Evolutionary conservation across 2,888 invertebrate genomes (phyloP).

Genomic region (Drosophila vallismaia): DNA sequence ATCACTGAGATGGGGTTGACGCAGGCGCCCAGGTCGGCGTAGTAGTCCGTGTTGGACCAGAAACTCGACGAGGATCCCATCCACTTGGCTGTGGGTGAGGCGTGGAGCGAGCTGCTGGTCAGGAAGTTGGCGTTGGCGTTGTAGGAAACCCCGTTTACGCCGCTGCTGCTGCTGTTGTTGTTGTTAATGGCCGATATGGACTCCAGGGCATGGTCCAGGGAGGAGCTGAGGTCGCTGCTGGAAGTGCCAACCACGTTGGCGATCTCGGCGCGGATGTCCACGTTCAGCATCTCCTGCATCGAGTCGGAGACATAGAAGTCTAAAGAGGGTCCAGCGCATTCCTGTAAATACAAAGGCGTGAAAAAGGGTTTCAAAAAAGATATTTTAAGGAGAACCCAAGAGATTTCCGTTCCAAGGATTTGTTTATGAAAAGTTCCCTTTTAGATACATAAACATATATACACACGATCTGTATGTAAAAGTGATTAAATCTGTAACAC

Average conservation of each 20-base stretch:
- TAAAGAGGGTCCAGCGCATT: conserved; percentile 86
- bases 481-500: conserved; percentile 32
- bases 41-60: conserved; percentile 86
- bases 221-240: conserved; percentile 86
- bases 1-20: conserved; percentile 95
- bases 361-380: too few relatives aligned
- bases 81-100: conserved; percentile 72
- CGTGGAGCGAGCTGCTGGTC: conserved; percentile 63
- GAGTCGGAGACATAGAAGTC: conserved; percentile 89
- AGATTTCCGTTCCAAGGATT: too few relatives aligned
- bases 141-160: conserved; percentile 42
- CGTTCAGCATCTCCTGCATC: conserved; percentile 95
- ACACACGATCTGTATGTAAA: neutral
- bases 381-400: too few relatives aligned
- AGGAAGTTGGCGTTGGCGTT: conserved; percentile 63
- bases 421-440: too few relatives aligned
- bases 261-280: conserved; percentile 94
- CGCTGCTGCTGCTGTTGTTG: conserved; percentile 36
- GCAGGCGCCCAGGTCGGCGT: conserved; percentile 89
- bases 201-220: conserved; percentile 83
- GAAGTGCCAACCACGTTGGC: conserved; percentile 91
- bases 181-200: conserved; percentile 75
- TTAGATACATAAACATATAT: too few relatives aligned
- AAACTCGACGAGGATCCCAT: conserved; percentile 73
- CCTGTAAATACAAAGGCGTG: conserved; percentile 77